Base-by-base conservation (phyloP, 2,888 invertebrate species). In the Drosophila gaucha region DNA sequence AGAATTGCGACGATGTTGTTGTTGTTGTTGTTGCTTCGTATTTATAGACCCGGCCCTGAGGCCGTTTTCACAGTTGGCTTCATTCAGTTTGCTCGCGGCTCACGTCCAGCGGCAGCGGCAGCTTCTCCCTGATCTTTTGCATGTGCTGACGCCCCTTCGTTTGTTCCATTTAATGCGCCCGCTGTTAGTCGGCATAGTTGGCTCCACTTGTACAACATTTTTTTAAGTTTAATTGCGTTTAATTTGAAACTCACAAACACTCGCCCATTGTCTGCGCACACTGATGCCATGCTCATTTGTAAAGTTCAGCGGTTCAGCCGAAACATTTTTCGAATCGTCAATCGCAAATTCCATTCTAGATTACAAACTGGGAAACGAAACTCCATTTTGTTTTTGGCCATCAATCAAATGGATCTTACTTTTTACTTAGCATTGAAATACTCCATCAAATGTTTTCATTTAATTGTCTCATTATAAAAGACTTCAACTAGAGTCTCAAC, bases 161-260 rank as follows among this genome's bases (percentile, higher is more conserved):
- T 72, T 60, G 52, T 68, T 55, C 20, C 54, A 47, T 54, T 64
- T 52, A 33, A 35, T 39, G 24, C 58, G 58, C 35, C 14, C 16
- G 30, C 52, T 62, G 57, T 50, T 46, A 28, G 52, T 57, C n/a
- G 31, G 51, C 30, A 51, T 66, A 65, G 66, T 72, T 54, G 44
- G 46, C 63, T 63, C 73, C 35, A 60, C 63, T 80, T 73, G 65
- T 55, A 46, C 67, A 63, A 51, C 63, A 79, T 66, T 66, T 78
- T 74, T 71, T 66, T n/a, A n/a, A 62, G 50, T 71, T 79, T 76
- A 76, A 79, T 80, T 79, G 79, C 79, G 26, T 73, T 73, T 66
- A 73, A 73, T 73, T 69, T 44, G 55, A 58, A 62, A 60, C 60
- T 47, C 50, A 62, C 56, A 69, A 44, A 44, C 73, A 62, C 38